Evolutionary conservation across 2,888 invertebrate genomes (phyloP).

Genomic region (Cheilosia urbana): DNA sequence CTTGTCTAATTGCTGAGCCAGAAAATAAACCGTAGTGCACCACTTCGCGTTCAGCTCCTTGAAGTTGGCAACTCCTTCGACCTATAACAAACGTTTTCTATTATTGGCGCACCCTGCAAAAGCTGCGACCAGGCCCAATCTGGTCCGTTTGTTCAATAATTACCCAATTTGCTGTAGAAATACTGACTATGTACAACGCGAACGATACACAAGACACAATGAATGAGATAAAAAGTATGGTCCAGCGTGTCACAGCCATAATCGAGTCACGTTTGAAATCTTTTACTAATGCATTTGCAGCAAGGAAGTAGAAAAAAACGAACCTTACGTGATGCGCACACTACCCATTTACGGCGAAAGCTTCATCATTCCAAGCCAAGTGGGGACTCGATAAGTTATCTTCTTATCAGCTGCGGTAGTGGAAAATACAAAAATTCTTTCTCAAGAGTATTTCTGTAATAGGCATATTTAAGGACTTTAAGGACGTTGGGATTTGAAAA

Average conservation of each 20-base stretch:
- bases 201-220: slow-evolving; percentile 75
- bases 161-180: slow-evolving; percentile 78
- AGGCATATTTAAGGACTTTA: too few species aligned
- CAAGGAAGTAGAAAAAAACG: neutral
- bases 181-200: slow-evolving; percentile 74
- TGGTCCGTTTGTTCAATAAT: neutral
- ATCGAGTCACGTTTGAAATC: neutral
- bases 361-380: slow-evolving; percentile 21
- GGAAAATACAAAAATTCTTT: slow-evolving; percentile 2
- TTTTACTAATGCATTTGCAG: neutral
- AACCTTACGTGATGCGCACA: neutral
- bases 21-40: slow-evolving; percentile 78
- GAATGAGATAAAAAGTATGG: slow-evolving; percentile 75
- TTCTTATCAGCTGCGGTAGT: slow-evolving; percentile 12
- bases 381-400: slow-evolving; percentile 32
- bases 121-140: neutral
- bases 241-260: slow-evolving; percentile 76
- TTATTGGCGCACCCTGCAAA: neutral
- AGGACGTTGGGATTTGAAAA: too few species aligned
- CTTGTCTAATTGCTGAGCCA: slow-evolving; percentile 75
- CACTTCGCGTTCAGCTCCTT: slow-evolving; percentile 64
- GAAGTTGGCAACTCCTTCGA: slow-evolving; percentile 74
- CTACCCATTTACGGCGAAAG: neutral
- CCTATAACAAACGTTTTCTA: slow-evolving; percentile 51
- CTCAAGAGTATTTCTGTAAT: neutral